phyloP scores from a whole-genome alignment of 2,888 invertebrate genomes.

The Ephialtes manifestator region DNA sequence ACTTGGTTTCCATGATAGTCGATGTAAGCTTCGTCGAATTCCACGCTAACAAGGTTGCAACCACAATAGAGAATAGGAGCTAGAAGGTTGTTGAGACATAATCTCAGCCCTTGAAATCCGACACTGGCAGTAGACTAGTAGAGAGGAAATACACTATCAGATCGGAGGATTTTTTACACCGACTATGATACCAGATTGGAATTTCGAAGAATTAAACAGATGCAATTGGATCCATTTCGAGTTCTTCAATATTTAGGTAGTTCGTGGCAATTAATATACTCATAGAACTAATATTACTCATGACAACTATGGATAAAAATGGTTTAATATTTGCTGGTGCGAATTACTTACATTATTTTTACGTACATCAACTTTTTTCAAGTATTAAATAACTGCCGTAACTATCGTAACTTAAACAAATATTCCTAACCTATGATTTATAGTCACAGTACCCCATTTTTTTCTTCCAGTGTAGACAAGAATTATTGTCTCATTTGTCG shows the following conservation, averaged over 20 bases:
- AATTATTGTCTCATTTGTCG: not conserved
- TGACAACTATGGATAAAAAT: too few relatives aligned
- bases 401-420: too few relatives aligned
- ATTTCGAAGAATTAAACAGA: too few relatives aligned
- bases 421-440: not conserved
- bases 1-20: conserved; percentile 3
- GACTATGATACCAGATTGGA: too few relatives aligned
- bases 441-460: not conserved
- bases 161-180: too few relatives aligned
- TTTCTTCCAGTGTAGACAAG: not conserved
- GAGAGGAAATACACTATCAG: not conserved
- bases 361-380: too few relatives aligned
- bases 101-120: not conserved
- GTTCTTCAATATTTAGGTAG: not conserved
- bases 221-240: not conserved
- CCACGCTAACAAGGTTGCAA: not conserved
- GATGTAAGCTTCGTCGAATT: not conserved
- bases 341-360: too few relatives aligned
- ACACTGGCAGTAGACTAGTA: not conserved
- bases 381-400: too few relatives aligned
- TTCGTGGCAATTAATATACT: not conserved
- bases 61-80: not conserved
- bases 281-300: too few relatives aligned
- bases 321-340: too few relatives aligned
- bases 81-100: not conserved